A percentile compares a stretch with the other conserved stretches of the same genome.
Conservation (phyloP, 2,797 vertebrate species). For the Urocyon cinereoargenteus region DNA sequence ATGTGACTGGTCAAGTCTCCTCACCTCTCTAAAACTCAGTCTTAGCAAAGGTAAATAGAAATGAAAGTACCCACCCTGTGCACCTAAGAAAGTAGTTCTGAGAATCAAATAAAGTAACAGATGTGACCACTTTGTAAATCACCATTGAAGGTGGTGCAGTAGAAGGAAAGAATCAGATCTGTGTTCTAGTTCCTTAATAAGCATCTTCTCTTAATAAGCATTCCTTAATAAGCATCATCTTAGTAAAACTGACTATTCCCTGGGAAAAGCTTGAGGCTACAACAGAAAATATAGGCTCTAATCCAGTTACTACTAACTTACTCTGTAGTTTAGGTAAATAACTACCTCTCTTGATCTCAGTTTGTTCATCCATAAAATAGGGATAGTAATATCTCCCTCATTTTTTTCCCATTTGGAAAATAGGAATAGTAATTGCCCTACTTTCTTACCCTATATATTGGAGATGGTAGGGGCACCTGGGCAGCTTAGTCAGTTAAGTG, state of each 20-base stretch:
- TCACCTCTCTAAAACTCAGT: conserved; percentile 18
- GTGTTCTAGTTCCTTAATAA: neutral
- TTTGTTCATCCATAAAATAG: conserved; percentile 47
- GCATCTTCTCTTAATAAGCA: neutral
- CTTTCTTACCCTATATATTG: conserved; percentile 12
- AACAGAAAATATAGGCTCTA: neutral
- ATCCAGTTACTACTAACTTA: neutral
- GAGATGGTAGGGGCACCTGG: neutral
- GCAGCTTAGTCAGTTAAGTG: neutral
- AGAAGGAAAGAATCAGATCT: neutral
- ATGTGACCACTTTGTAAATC: neutral
- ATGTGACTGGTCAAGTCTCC: neutral
- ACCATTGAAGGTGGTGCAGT: neutral
- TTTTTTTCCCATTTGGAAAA: conserved; percentile 67
- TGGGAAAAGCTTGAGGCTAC: conserved; percentile 16
- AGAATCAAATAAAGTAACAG: conserved; percentile 29
- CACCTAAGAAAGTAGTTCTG: conserved; percentile 5
- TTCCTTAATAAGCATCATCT: neutral
- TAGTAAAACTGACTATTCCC: conserved; percentile 4
- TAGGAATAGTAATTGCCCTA: neutral
- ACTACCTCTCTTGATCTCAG: conserved; percentile 21
- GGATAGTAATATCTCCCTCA: conserved; percentile 25
- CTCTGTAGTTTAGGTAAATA: conserved; percentile 25
- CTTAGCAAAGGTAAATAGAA: conserved; percentile 21
- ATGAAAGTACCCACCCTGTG: neutral